phyloP scores from a whole-genome alignment of 2,888 invertebrate genomes.

The Mythimna loreyi region DNA sequence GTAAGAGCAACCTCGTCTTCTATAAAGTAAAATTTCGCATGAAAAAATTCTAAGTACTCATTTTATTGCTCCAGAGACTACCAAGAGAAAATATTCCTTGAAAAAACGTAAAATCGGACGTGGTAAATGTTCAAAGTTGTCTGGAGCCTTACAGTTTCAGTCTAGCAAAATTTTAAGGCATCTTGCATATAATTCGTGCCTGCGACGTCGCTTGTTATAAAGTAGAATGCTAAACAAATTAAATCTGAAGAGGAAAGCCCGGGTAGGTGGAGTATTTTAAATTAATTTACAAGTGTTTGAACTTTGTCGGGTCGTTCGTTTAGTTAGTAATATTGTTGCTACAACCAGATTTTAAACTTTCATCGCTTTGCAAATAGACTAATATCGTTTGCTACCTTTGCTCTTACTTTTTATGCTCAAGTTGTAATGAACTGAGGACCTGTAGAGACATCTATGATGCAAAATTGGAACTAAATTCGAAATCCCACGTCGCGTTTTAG shows the following conservation, averaged over 20 bases:
- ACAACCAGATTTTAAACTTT: constrained; percentile 9
- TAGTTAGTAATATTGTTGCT: constrained; percentile 16
- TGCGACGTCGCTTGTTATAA: constrained; percentile 43
- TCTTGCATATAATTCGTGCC: constrained; percentile 48
- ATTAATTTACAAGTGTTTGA: constrained; percentile 54
- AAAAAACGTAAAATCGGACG: constrained; percentile 46
- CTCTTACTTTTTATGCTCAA: neutral
- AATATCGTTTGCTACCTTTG: neutral
- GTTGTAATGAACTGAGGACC: neutral
- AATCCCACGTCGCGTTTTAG: no score
- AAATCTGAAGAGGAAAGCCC: constrained; percentile 29
- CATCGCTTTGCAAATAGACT: constrained; percentile 2
- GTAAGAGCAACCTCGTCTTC: constrained; percentile 24
- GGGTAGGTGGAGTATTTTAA: constrained; percentile 34
- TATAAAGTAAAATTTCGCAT: constrained; percentile 50
- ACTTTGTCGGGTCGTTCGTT: constrained; percentile 24
- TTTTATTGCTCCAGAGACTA: constrained; percentile 52
- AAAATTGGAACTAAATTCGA: no score
- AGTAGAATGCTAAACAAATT: constrained; percentile 54
- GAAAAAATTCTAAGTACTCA: constrained; percentile 52
- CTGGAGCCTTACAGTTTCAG: constrained; percentile 6
- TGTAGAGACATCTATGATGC: no score
- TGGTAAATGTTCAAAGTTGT: constrained; percentile 51
- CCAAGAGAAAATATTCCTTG: constrained; percentile 50
- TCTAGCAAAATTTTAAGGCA: constrained; percentile 44